A percentile compares a stretch with the other conserved stretches of the same genome.
These are phyloP conservation scores for Enteromius unitaeniatus DNA, from an alignment of 2,797 vertebrate genomes.

Conservation along the genomic window DNA sequence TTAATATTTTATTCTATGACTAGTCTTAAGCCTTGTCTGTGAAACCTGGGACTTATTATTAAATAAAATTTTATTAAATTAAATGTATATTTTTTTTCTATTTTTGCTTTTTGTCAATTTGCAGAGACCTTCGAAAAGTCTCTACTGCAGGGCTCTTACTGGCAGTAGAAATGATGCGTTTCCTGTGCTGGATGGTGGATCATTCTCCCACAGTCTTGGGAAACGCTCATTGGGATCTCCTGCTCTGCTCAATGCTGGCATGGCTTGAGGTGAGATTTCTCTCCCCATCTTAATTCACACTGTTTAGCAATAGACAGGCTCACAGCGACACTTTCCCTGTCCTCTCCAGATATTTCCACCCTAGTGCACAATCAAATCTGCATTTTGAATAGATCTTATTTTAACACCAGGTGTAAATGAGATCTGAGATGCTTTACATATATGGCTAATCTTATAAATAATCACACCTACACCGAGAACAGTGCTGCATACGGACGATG, in stretches of 20 bases:
- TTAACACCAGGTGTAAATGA: conserved; percentile 27
- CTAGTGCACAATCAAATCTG: conserved; percentile 30
- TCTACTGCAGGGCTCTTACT: conserved; percentile 82
- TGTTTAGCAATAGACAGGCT: neutral
- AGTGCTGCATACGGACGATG: neutral
- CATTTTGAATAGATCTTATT: conserved; percentile 32
- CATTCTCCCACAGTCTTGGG: conserved; percentile 75
- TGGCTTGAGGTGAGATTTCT: conserved; percentile 88
- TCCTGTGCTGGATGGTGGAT: conserved; percentile 85
- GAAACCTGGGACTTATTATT: neutral
- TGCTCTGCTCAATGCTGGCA: conserved; percentile 93
- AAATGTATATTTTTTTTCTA: conserved; percentile 24
- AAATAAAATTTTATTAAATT: neutral
- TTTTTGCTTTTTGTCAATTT: conserved; percentile 55
- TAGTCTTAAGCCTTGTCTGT: too few relatives aligned
- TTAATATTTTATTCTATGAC: too few relatives aligned
- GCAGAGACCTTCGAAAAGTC: conserved; percentile 84
- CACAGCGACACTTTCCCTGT: neutral
- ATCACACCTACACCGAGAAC: neutral
- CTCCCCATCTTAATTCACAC: conserved; percentile 15
- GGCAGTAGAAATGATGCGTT: conserved; percentile 91
- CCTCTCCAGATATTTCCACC: conserved; percentile 8
- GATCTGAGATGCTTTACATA: conserved; percentile 22
- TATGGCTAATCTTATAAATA: conserved; percentile 16
- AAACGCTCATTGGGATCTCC: conserved; percentile 91